Percentiles rank a stretch among this genome's conserved stretches.
phyloP scores from a whole-genome alignment of 92 coral and sea anemone species.

The Actinernus sp. region DNA sequence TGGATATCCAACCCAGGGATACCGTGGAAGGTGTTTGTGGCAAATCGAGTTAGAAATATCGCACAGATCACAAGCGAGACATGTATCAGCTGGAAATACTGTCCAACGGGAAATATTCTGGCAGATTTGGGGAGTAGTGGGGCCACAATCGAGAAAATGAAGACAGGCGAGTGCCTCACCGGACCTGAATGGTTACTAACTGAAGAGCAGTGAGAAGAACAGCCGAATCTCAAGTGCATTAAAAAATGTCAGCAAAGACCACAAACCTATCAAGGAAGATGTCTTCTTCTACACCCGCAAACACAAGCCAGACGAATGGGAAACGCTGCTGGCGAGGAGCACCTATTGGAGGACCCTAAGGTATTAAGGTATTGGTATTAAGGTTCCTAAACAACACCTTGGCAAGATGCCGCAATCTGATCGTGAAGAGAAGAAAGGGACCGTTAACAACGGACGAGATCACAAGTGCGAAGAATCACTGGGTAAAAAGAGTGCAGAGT shows the following conservation, averaged over 20 bases:
- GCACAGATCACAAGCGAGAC: slow-evolving; percentile 33
- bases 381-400: slow-evolving; percentile 39
- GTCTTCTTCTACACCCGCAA: no score
- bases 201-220: no score
- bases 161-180: slow-evolving; percentile 21
- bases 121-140: slow-evolving; percentile 61
- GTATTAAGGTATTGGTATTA: slow-evolving; percentile 44
- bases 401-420: slow-evolving; percentile 4
- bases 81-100: slow-evolving; percentile 44
- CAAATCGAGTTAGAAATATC: slow-evolving; percentile 55
- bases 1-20: slow-evolving; percentile 55
- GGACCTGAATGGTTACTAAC: no score
- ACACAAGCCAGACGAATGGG: slow-evolving; percentile 68
- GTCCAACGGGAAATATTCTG: slow-evolving; percentile 54
- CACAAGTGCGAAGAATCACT: no score
- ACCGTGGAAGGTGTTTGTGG: slow-evolving; percentile 55
- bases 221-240: no score
- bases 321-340: slow-evolving; percentile 30
- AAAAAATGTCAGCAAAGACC: no score
- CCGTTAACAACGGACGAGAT: slow-evolving; percentile 59
- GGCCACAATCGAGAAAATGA: slow-evolving; percentile 40
- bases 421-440: slow-evolving; percentile 9
- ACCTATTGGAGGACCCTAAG: slow-evolving; percentile 38
- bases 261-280: no score
- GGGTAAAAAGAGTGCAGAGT: no score